Evolutionary conservation across 1,140 invertebrate species (phyloP).

Genomic region (Drosophila quadrilineata): DNA sequence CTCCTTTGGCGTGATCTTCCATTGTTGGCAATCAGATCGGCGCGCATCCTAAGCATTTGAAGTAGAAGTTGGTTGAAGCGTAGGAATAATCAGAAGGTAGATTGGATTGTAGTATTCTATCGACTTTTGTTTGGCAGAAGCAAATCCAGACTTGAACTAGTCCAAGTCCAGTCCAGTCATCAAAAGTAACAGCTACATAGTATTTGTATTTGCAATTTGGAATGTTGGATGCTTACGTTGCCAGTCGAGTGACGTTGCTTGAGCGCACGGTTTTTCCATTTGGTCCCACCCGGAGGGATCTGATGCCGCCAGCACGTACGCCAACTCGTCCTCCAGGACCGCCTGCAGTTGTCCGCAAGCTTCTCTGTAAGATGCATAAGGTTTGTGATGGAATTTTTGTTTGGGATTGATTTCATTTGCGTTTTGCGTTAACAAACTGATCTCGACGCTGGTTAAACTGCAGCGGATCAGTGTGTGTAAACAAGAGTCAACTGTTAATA

Average conservation of each 20-base stretch:
- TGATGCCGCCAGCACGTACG: conserved; percentile 51
- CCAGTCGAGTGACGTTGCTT: conserved; percentile 68
- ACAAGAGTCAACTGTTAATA: conserved; percentile 36
- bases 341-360: conserved; percentile 62
- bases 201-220: conserved; percentile 21
- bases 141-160: conserved; percentile 8
- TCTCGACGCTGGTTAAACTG: conserved; percentile 37
- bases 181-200: conserved; percentile 23
- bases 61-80: conserved; percentile 42
- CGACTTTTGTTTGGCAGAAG: conserved; percentile 17
- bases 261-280: conserved; percentile 67
- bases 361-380: conserved; percentile 81
- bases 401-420: no score
- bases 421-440: conserved; percentile 42
- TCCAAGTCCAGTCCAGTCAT: no score
- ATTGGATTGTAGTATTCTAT: conserved; percentile 46
- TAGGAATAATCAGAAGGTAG: conserved; percentile 60
- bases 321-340: conserved; percentile 13
- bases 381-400: conserved; percentile 63
- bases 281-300: conserved; percentile 67
- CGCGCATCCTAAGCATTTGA: conserved; percentile 68
- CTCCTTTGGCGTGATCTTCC: conserved; percentile 33
- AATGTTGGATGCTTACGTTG: conserved; percentile 76
- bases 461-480: conserved; percentile 44
- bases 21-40: conserved; percentile 59